Evolutionary conservation across 2,113 vertebrate species (phyloP).

Genomic region (Stegostoma tigrinum): DNA sequence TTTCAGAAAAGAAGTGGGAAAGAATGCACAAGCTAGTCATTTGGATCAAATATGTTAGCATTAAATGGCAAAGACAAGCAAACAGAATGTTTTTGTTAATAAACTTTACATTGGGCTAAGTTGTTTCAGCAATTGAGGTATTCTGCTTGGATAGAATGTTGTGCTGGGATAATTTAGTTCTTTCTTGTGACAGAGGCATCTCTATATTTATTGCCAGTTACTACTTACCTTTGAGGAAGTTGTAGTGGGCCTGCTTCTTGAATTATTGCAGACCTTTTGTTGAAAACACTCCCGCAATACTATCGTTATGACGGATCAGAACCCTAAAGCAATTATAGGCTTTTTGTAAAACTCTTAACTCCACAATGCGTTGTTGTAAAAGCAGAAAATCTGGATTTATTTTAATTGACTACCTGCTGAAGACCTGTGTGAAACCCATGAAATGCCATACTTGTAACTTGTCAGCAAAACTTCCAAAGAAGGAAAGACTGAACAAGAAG

Average conservation of each 20-base stretch:
- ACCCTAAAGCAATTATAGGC: too few species aligned
- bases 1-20: background rate
- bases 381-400: too few species aligned
- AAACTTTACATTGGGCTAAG: background rate
- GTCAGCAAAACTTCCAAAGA: too few species aligned
- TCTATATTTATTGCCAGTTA: background rate
- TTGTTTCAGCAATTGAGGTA: background rate
- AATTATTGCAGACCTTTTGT: background rate
- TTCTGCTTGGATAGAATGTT: background rate
- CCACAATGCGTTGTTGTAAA: too few species aligned
- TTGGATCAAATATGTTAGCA: conserved; percentile 7
- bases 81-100: background rate
- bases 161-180: background rate
- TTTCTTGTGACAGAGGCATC: background rate
- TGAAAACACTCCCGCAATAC: background rate
- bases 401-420: too few species aligned
- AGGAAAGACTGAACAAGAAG: too few species aligned
- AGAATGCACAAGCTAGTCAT: background rate
- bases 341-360: too few species aligned
- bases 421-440: too few species aligned
- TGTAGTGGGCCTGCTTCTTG: background rate
- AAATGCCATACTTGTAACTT: too few species aligned
- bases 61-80: background rate
- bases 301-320: background rate
- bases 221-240: background rate